Base-by-base conservation (phyloP, 2,888 invertebrate species). In the Dryomyza anilis region DNA sequence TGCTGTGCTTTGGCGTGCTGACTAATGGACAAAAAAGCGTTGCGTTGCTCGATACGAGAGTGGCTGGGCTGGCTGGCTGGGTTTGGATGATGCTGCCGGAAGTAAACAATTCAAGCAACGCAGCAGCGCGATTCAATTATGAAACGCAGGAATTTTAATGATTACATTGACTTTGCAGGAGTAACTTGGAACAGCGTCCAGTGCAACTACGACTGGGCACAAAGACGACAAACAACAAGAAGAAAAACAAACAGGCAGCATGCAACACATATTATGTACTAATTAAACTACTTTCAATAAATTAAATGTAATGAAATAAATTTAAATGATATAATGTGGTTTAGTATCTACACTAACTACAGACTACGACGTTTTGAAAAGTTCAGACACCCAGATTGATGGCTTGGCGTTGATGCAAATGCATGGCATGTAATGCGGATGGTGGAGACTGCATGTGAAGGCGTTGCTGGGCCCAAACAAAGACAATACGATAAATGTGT, bases 21-120 rank as follows among this genome's bases (percentile, higher is more conserved):
- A 25, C n/a, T 25, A 27, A 14, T 50, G 25, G 27, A 27, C 50
- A 7, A 10, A 6, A 6, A 8, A 19, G 16, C 43, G n/a, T 16
- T 19, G 43, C 43, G 43, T 4, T 43, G n/a, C 43, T 19, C 43
- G 6, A 27, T 12, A 52, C 6, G 7, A 29, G n/a, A 30, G 12
- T 59, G 14, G 10, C 4, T 27, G 50, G n/a, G 16, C 8, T n/a
- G n/a, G n/a, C n/a, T n/a, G n/a, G n/a, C n/a, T n/a, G n/a, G n/a
- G n/a, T n/a, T n/a, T n/a, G n/a, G n/a, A n/a, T n/a, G n/a, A n/a
- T n/a, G n/a, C n/a, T 19, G 29, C 46, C 58, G 58, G 58, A 58
- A 46, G 58, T 25, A 29, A 58, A 19, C 48, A 59, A 59, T 48
- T 59, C 46, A 30, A 23, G 36, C 56, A 23, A 56, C 39, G 56